phyloP scores from a whole-genome alignment of 2,888 invertebrate genomes.

The Chloromyia formosa region DNA sequence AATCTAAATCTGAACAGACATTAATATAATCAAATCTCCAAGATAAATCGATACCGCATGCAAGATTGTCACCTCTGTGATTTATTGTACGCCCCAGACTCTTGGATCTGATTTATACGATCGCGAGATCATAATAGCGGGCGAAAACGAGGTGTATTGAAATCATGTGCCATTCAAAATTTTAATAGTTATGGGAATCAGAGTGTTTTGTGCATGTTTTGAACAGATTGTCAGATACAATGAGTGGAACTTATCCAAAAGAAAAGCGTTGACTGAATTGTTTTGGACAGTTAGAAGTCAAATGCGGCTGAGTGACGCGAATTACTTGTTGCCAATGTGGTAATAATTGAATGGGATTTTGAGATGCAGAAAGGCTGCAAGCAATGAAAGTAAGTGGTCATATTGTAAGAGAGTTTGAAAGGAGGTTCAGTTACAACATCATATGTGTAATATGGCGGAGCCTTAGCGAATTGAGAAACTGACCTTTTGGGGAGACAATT shows the following conservation, averaged over 20 bases:
- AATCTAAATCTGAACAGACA: slow-evolving; percentile 34
- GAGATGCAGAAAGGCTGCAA: not conserved
- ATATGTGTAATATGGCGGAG: too few species aligned
- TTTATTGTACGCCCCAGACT: slow-evolving; percentile 23
- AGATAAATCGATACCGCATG: slow-evolving; percentile 34
- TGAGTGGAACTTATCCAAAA: slow-evolving; percentile 11
- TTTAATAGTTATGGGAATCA: slow-evolving; percentile 3
- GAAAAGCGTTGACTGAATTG: slow-evolving; percentile 6
- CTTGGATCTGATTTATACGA: slow-evolving; percentile 17
- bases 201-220: slow-evolving; percentile 19
- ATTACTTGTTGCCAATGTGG: slow-evolving; percentile 10
- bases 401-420: too few species aligned
- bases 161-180: too few species aligned
- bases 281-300: not conserved
- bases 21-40: slow-evolving; percentile 30
- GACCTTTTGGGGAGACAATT: too few species aligned
- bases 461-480: too few species aligned
- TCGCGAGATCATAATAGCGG: slow-evolving; percentile 20
- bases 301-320: not conserved
- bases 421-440: too few species aligned
- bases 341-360: not conserved
- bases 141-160: slow-evolving; percentile 20
- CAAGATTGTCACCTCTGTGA: slow-evolving; percentile 37
- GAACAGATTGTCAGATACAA: not conserved
- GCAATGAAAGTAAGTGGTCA: too few species aligned